These are phyloP conservation scores for Seriola dumerili DNA, from an alignment of 2,113 vertebrate species.

Conservation along the genomic window DNA sequence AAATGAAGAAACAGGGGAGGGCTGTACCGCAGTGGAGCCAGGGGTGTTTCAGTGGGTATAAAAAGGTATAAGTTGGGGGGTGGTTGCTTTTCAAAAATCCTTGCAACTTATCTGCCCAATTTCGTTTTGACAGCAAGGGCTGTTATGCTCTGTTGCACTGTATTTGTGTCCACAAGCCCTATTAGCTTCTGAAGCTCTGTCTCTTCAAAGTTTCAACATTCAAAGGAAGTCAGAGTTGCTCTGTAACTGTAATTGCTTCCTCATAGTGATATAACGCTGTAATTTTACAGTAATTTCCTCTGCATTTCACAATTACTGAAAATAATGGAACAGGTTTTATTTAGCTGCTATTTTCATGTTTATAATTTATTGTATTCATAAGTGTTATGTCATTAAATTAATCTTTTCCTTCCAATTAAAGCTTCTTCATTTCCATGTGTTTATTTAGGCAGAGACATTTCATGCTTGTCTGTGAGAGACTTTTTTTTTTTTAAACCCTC, in stretches of 20 bases:
- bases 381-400: neutral
- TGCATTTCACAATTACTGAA: neutral
- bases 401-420: neutral
- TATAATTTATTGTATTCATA: neutral
- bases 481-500: slow-evolving; percentile 5
- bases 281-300: slow-evolving; percentile 15
- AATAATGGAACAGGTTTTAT: slow-evolving; percentile 15
- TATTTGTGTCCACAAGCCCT: slow-evolving; percentile 60
- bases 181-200: slow-evolving; percentile 55
- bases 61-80: slow-evolving; percentile 48
- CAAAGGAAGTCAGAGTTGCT: slow-evolving; percentile 1
- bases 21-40: neutral
- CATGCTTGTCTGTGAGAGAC: neutral
- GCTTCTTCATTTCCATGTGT: neutral
- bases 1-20: slow-evolving; percentile 63
- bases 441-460: neutral
- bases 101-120: slow-evolving; percentile 67
- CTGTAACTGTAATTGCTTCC: slow-evolving; percentile 59
- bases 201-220: slow-evolving; percentile 43
- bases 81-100: slow-evolving; percentile 54
- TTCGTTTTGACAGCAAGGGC: slow-evolving; percentile 56
- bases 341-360: neutral
- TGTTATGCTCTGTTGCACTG: slow-evolving; percentile 62
- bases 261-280: neutral
- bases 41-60: slow-evolving; percentile 37